Conservation (phyloP, 2,797 vertebrate genomes). For the Tadarida brasiliensis region DNA sequence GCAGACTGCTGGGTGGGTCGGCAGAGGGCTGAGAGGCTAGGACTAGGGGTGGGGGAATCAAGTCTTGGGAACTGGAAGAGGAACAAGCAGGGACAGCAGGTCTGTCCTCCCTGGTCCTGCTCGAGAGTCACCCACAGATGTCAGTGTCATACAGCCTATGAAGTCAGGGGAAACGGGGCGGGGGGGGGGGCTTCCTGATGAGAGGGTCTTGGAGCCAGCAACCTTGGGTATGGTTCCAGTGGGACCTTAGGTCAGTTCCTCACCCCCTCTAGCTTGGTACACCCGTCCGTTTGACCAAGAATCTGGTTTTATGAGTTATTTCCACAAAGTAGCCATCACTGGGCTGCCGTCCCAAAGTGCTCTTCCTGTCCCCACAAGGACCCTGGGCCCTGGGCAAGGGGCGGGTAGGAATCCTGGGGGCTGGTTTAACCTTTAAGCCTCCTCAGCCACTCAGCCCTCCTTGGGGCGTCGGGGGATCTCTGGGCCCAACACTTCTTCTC, state of each 20-base stretch:
- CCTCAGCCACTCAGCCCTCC: slow-evolving; percentile 81
- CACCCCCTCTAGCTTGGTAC: not conserved
- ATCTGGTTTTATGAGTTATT: not conserved
- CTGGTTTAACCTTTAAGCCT: slow-evolving; percentile 80
- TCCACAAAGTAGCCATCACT: not conserved
- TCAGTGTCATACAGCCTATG: not conserved
- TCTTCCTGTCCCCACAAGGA: not conserved
- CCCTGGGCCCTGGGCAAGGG: not conserved
- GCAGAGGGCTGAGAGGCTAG: not conserved
- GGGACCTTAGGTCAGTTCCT: slow-evolving; percentile 37
- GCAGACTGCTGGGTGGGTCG: not conserved
- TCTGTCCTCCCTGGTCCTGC: not conserved
- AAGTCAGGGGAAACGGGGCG: not conserved
- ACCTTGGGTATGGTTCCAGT: not conserved
- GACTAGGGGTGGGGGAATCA: not conserved
- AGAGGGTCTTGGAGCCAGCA: not conserved
- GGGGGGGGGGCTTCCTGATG: not conserved
- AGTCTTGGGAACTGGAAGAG: not conserved
- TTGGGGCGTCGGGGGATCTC: slow-evolving; percentile 73
- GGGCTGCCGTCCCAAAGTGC: not conserved
- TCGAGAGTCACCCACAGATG: not conserved
- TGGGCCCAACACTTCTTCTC: slow-evolving; percentile 84
- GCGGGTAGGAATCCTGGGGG: not conserved
- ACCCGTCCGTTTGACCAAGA: not conserved
- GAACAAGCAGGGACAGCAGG: not conserved